Conservation (phyloP, 2,797 vertebrate species). For the Stomatorhinus walkeri region DNA sequence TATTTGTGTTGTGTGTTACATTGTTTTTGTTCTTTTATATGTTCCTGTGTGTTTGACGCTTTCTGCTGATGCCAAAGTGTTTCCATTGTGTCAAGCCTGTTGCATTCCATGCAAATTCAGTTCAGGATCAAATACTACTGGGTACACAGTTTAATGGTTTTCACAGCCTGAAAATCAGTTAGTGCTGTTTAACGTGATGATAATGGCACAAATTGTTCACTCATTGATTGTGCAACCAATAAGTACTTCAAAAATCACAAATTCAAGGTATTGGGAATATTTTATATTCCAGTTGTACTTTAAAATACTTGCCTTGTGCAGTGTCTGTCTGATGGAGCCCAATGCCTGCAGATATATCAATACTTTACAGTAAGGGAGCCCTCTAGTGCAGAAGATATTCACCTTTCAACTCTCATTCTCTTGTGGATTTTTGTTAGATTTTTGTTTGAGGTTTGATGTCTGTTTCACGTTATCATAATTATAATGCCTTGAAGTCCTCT, state of each 20-base stretch:
- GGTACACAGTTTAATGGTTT: neutral
- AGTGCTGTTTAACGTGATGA: neutral
- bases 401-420: neutral
- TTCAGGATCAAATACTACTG: neutral
- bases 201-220: neutral
- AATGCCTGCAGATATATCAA: neutral
- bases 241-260: neutral
- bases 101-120: neutral
- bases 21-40: conserved; percentile 21
- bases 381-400: neutral
- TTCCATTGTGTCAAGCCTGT: neutral
- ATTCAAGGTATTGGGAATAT: neutral
- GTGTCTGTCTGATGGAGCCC: neutral
- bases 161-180: neutral
- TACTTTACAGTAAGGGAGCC: neutral
- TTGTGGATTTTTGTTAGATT: neutral
- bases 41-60: conserved; percentile 30
- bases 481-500: neutral
- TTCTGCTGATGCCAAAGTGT: neutral
- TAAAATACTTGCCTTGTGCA: neutral
- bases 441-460: neutral
- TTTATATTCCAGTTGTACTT: neutral
- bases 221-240: neutral
- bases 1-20: conserved; percentile 26
- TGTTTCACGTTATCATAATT: neutral